Evolutionary conservation across 1,140 invertebrate genomes (phyloP).

Genomic region (Ganaspis sp.): DNA sequence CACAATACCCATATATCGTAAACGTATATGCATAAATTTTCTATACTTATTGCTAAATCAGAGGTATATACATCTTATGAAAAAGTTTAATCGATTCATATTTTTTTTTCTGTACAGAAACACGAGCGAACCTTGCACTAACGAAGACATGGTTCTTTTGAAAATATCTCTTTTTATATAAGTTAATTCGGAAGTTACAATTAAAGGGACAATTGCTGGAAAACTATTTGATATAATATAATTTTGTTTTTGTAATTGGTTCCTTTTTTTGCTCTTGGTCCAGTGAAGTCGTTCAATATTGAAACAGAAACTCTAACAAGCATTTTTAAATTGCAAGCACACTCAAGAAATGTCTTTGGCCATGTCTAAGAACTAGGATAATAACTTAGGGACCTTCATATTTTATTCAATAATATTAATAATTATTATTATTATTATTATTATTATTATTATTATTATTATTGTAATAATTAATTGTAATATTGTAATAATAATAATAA

Average conservation of each 20-base stretch:
- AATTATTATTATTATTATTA: too few relatives aligned
- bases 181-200: neutral
- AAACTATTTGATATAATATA: neutral
- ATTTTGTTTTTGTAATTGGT: neutral
- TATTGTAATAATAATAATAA: neutral
- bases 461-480: slow-evolving; percentile 1
- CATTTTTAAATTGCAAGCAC: slow-evolving; percentile 31
- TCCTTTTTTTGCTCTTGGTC: neutral
- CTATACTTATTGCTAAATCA: slow-evolving; percentile 31
- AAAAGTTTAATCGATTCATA: slow-evolving; percentile 51
- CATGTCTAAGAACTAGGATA: too few relatives aligned
- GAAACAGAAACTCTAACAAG: neutral
- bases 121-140: slow-evolving; percentile 35
- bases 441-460: too few relatives aligned
- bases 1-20: neutral
- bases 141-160: slow-evolving; percentile 47
- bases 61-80: slow-evolving; percentile 44
- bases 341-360: too few relatives aligned
- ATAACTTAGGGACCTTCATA: too few relatives aligned
- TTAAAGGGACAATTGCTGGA: neutral
- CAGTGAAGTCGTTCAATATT: neutral
- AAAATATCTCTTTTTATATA: neutral
- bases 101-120: slow-evolving; percentile 49
- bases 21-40: slow-evolving; percentile 33
- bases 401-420: too few relatives aligned